These are phyloP conservation scores for Tenodera sinensis DNA, from an alignment of 2,888 invertebrate species.

Conservation along the genomic window DNA sequence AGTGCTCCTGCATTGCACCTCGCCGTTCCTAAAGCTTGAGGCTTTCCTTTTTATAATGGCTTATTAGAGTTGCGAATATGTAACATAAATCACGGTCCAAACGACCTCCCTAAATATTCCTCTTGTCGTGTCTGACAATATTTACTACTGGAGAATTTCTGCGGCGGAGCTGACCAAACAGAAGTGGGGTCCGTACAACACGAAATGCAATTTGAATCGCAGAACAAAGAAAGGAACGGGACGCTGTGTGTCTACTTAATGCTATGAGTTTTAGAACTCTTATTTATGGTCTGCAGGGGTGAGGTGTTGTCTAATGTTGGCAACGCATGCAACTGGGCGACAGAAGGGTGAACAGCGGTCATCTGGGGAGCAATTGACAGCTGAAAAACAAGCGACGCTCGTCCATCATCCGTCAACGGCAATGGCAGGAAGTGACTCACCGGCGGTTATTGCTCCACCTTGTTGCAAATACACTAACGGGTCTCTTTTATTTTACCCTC, in stretches of 20 bases:
- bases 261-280: not conserved
- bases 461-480: not conserved
- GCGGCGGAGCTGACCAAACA: not conserved
- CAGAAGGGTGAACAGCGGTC: not conserved
- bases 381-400: not conserved
- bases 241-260: not conserved
- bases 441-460: not conserved
- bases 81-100: not conserved
- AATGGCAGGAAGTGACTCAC: not conserved
- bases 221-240: not conserved
- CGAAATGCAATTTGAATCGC: not conserved
- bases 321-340: conserved; percentile 3
- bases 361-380: conserved; percentile 5
- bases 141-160: not conserved
- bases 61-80: not conserved
- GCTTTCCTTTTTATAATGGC: not conserved
- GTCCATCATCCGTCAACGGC: not conserved
- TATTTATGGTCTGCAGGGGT: not conserved
- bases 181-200: not conserved
- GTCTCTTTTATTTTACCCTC: too few species aligned
- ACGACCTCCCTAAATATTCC: not conserved
- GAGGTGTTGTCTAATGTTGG: not conserved
- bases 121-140: not conserved
- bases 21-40: not conserved
- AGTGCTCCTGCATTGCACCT: not conserved